These are phyloP conservation scores for Drosophila parvula DNA, from an alignment of 1,140 invertebrate genomes.

Conservation along the genomic window DNA sequence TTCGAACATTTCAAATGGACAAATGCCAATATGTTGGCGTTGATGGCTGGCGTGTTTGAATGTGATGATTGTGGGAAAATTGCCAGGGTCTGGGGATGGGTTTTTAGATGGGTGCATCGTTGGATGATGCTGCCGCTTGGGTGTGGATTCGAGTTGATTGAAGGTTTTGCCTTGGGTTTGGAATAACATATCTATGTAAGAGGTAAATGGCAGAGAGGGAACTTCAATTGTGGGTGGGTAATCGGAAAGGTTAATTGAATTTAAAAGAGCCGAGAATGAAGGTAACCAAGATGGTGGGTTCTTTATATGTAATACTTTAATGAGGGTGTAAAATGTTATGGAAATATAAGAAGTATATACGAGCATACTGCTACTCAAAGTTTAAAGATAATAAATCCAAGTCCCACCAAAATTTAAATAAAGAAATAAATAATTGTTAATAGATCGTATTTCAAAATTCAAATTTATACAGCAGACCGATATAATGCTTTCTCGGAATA, in stretches of 20 bases:
- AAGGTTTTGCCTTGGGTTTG: slow-evolving; percentile 29
- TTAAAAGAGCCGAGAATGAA: slow-evolving; percentile 7
- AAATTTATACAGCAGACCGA: slow-evolving; percentile 2
- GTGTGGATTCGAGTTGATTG: slow-evolving; percentile 50
- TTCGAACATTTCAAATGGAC: slow-evolving; percentile 61
- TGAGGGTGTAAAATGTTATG: neutral
- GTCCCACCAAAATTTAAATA: neutral
- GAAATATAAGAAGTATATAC: neutral
- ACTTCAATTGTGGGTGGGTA: slow-evolving; percentile 23
- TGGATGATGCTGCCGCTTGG: slow-evolving; percentile 40
- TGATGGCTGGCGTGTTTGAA: slow-evolving; percentile 66
- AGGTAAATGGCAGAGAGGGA: slow-evolving; percentile 23
- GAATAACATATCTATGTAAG: slow-evolving; percentile 1
- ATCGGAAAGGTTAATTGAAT: slow-evolving; percentile 42
- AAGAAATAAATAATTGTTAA: neutral
- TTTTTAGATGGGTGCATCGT: slow-evolving; percentile 33
- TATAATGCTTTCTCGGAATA: neutral
- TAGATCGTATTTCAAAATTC: neutral
- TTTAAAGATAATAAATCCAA: neutral
- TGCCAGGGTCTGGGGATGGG: slow-evolving; percentile 24
- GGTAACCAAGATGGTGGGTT: neutral
- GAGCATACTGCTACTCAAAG: neutral
- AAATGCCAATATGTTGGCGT: slow-evolving; percentile 76
- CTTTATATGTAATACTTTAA: neutral
- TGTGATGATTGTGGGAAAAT: slow-evolving; percentile 74